phyloP scores from a whole-genome alignment of 1,140 invertebrate species.

The Diploscapter pachys region DNA sequence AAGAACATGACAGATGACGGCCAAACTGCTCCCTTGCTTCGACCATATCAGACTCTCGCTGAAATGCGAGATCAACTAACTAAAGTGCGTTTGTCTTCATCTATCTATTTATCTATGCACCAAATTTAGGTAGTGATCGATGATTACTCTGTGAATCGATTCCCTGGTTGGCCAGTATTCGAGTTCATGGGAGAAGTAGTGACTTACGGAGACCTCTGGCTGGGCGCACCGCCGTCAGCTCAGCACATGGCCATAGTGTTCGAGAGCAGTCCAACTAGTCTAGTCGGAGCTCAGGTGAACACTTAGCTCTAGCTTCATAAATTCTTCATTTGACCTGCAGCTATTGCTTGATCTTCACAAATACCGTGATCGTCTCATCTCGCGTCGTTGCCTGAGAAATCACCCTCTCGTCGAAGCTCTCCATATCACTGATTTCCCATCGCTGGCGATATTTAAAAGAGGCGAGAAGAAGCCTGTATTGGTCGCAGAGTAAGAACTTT shows the following conservation, averaged over 20 bases:
- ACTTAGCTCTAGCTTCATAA: too few species aligned
- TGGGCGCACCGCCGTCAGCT: slow-evolving; percentile 22
- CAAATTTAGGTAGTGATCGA: slow-evolving; percentile 39
- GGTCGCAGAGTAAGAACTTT: slow-evolving; percentile 30
- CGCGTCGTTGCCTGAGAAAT: slow-evolving; percentile 35
- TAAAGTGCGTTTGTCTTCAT: slow-evolving; percentile 1
- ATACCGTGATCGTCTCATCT: slow-evolving; percentile 31
- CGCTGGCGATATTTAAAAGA: slow-evolving; percentile 38
- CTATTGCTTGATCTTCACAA: slow-evolving; percentile 37
- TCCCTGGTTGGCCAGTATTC: slow-evolving; percentile 55
- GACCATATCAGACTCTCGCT: slow-evolving; percentile 50
- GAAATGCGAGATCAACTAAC: slow-evolving; percentile 57
- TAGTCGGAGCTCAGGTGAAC: slow-evolving; percentile 38
- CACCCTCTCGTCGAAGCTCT: slow-evolving; percentile 40
- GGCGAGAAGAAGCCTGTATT: slow-evolving; percentile 36
- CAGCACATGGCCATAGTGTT: slow-evolving; percentile 40
- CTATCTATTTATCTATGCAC: too few species aligned
- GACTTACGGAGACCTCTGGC: slow-evolving; percentile 42
- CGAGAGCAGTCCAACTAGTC: slow-evolving; percentile 31
- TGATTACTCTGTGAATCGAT: slow-evolving; percentile 51
- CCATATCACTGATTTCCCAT: slow-evolving; percentile 42
- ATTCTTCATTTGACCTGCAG: slow-evolving; percentile 17
- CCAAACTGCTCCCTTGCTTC: slow-evolving; percentile 39
- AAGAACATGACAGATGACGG: slow-evolving; percentile 46
- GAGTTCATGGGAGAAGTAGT: slow-evolving; percentile 48